Percentiles rank a stretch among this genome's conserved stretches.
These are phyloP conservation scores for Nasonovia ribisnigri DNA, from an alignment of 2,888 invertebrate species.

Conservation along the genomic window DNA sequence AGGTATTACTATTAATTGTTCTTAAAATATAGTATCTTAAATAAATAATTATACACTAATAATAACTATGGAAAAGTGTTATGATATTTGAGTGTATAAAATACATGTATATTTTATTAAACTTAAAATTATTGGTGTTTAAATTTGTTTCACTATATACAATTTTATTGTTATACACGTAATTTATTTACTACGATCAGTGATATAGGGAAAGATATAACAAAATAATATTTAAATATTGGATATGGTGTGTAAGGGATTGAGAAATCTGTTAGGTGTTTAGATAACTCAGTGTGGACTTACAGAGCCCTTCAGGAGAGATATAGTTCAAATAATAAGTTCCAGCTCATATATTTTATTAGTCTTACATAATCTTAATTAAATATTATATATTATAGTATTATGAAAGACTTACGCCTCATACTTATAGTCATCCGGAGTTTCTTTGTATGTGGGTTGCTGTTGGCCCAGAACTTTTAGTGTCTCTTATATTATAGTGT, in stretches of 20 bases:
- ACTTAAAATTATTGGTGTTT: not conserved
- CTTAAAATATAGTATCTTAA: not conserved
- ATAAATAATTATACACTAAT: not conserved
- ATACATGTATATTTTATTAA: not conserved
- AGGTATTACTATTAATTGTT: not conserved
- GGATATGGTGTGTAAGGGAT: not conserved
- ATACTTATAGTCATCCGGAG: no score
- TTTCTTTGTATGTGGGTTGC: no score
- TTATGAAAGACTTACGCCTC: no score
- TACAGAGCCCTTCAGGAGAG: no score
- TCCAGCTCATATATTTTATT: no score
- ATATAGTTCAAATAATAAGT: no score
- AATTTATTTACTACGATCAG: not conserved
- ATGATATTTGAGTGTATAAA: not conserved
- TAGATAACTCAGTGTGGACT: no score
- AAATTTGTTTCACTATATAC: not conserved
- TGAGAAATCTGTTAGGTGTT: no score
- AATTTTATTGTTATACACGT: not conserved
- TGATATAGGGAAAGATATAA: not conserved
- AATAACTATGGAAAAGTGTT: not conserved
- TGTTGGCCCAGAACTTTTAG: no score
- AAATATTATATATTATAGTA: no score
- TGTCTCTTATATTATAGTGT: no score
- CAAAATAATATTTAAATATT: not conserved
- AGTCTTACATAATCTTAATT: no score